Evolutionary conservation across 2,888 invertebrate species (phyloP), one percentile per base, ranked within the genome.

Genomic region (Amphipoea lucens): DNA sequence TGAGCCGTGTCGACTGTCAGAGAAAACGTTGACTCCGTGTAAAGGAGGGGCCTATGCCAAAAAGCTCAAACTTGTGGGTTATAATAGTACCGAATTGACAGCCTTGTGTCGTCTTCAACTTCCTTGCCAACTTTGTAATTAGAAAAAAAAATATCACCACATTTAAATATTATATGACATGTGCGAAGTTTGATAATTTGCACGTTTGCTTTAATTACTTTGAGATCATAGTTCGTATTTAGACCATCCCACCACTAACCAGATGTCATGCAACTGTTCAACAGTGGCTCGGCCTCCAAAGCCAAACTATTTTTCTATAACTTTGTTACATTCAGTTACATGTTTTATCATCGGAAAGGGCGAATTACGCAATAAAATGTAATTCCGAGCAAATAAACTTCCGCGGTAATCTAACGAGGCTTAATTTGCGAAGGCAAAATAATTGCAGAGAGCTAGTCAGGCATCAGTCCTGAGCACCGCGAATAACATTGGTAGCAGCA

Each of bases 61-160:
- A 95, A 95, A 93, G 91, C 92, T 91, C 90, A 90, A 88, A 91
- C 89, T 90, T 89, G 89, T 88, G 90, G 92, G 93, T 94, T 95
- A 95, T 94, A 95, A 95, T 95, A 95, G 95, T 93, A 94, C 92
- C 91, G 90, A 94, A 94, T 92, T 95, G 96, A 96, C 96, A 96
- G 94, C 92, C 92, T 94, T 94, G 92, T 89, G 94, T 93, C 93
- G 92, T 92, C 92, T 93, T 89, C 91, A 85, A 93, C 94, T 94
- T 95, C 95, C 95, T 94, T 96, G 97, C 96, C 97, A 97, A 97
- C 93, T 96, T 96, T 95, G 95, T 95, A 95, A 96, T 96, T 96
- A 95, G 93, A 95, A 92, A 93, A 93, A 54, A 69, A 65, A 94
- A 93, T 92, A 93, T 87, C 81, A 90, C 89, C 91, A 92, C 93